Conservation (phyloP, 1,140 invertebrate genomes). For the Planococcus citri region DNA sequence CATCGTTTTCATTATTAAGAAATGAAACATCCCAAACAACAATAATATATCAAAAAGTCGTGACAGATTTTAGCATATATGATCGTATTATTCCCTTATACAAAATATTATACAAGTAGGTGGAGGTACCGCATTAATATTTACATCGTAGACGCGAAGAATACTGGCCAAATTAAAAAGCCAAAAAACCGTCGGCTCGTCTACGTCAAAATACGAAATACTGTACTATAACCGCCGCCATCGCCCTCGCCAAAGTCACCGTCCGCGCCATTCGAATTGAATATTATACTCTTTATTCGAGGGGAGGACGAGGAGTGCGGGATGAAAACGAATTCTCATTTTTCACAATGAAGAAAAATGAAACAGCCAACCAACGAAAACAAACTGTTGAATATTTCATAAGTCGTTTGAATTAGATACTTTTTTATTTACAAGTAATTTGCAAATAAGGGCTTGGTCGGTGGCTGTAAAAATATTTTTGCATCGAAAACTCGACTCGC, state of each 20-base stretch:
- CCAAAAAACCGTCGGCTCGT: no score
- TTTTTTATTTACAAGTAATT: neutral
- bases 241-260: no score
- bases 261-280: no score
- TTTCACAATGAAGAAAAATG: slow-evolving; percentile 4
- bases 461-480: neutral
- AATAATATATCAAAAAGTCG: neutral
- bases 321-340: neutral
- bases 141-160: no score
- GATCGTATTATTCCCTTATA: no score
- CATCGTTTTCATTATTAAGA: neutral
- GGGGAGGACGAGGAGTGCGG: neutral
- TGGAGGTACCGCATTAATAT: no score
- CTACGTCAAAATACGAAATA: no score
- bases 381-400: slow-evolving; percentile 7
- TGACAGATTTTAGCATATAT: neutral
- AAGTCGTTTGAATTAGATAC: slow-evolving; percentile 1
- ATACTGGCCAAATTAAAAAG: no score
- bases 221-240: neutral
- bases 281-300: no score
- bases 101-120: no score
- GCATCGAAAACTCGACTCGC: neutral
- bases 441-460: neutral
- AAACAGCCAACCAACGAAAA: neutral
- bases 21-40: neutral